phyloP scores from a whole-genome alignment of 2,888 invertebrate species.

The Lycaena phlaeas region DNA sequence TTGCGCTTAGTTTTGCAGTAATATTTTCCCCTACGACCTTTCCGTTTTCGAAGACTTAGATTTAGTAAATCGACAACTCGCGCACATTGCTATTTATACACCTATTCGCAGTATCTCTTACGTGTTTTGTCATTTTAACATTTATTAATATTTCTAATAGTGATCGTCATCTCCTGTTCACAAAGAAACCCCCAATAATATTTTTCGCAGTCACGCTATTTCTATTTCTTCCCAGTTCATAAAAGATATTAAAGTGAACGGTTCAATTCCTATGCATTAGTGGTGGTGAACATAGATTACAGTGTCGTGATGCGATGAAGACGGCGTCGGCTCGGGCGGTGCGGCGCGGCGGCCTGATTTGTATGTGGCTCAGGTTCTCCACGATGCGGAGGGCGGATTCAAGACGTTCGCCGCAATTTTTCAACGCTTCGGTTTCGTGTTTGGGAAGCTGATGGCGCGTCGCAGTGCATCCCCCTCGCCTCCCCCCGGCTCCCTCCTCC shows the following conservation, averaged over 20 bases:
- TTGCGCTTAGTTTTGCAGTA: slow-evolving; percentile 42
- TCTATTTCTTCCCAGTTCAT: not conserved
- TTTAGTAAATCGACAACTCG: slow-evolving; percentile 24
- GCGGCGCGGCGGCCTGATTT: slow-evolving; percentile 56
- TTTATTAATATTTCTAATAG: not conserved
- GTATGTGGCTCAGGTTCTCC: slow-evolving; percentile 53
- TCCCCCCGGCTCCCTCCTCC: slow-evolving; percentile 46
- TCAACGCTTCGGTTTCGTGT: slow-evolving; percentile 61
- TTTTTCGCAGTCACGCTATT: not conserved
- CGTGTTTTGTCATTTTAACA: not conserved
- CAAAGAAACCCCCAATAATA: not conserved
- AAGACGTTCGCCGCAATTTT: slow-evolving; percentile 67
- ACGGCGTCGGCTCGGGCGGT: slow-evolving; percentile 25
- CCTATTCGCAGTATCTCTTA: too few relatives aligned
- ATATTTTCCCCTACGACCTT: slow-evolving; percentile 43
- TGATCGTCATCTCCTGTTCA: too few relatives aligned
- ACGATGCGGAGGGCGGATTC: slow-evolving; percentile 46
- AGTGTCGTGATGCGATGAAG: slow-evolving; percentile 14
- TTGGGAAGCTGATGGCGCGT: slow-evolving; percentile 50
- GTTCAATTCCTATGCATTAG: slow-evolving; percentile 5
- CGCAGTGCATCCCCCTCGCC: slow-evolving; percentile 32
- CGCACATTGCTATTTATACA: slow-evolving; percentile 11
- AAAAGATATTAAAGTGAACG: not conserved
- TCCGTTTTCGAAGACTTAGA: slow-evolving; percentile 28
- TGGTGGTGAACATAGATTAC: slow-evolving; percentile 4